Evolutionary conservation across 2,888 invertebrate species (phyloP).

Genomic region (Lasioglossum leucozonium): DNA sequence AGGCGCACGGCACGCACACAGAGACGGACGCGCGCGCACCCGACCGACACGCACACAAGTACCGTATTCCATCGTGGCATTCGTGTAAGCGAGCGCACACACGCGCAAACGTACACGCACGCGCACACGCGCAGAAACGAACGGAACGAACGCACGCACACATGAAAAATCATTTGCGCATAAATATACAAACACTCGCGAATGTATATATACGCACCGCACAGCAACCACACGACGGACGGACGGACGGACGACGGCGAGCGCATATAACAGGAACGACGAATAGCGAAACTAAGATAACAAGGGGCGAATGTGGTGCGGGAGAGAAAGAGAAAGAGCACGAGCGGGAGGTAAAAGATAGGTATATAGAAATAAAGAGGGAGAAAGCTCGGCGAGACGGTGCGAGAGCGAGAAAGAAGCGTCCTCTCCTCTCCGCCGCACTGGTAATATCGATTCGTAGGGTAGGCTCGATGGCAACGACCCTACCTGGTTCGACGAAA

Average conservation of each 20-base stretch:
- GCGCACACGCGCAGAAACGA: too few species aligned
- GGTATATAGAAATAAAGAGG: constrained; percentile 49
- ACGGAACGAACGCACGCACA: constrained; percentile 30
- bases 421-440: constrained; percentile 56
- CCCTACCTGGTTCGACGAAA: constrained; percentile 75
- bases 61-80: constrained; percentile 19
- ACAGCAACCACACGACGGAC: constrained; percentile 38
- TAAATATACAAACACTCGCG: constrained; percentile 51
- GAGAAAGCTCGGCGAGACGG: constrained; percentile 52
- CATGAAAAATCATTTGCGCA: constrained; percentile 50
- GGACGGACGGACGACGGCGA: constrained; percentile 13
- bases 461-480: constrained; percentile 82
- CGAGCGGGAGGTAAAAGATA: constrained; percentile 43
- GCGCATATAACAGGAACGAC: constrained; percentile 38
- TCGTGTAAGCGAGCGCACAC: neutral
- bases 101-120: neutral
- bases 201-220: constrained; percentile 54
- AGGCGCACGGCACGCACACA: constrained; percentile 19
- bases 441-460: constrained; percentile 77
- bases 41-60: constrained; percentile 31
- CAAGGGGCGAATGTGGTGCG: constrained; percentile 45
- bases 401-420: constrained; percentile 49
- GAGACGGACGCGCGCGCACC: neutral
- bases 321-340: constrained; percentile 45
- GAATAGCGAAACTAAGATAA: constrained; percentile 46